These are phyloP conservation scores for Drosophila mulleri DNA, from an alignment of 2,888 invertebrate species.

Conservation along the genomic window DNA sequence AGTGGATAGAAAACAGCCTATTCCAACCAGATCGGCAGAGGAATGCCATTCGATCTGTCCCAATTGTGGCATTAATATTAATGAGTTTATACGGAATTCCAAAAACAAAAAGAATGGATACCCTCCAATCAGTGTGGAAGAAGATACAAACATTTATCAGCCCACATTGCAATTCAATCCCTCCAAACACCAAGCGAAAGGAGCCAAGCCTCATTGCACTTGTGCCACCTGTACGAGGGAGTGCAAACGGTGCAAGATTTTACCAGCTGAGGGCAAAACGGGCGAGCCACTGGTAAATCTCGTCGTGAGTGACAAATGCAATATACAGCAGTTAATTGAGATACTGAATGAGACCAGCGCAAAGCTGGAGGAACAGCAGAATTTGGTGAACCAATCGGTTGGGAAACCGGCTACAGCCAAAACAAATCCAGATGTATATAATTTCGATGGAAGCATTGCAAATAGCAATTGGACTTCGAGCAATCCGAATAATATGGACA, in stretches of 20 bases:
- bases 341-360: background rate
- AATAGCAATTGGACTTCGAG: too few species aligned
- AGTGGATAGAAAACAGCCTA: background rate
- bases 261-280: background rate
- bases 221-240: background rate
- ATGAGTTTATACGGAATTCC: background rate
- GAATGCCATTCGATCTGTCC: constrained; percentile 1
- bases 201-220: background rate
- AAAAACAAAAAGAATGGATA: too few species aligned
- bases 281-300: background rate
- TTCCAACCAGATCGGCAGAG: background rate
- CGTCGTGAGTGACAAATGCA: constrained; percentile 32
- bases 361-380: background rate
- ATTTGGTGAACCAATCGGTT: too few species aligned
- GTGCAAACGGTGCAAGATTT: constrained; percentile 15
- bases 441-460: background rate
- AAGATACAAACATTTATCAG: background rate
- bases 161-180: background rate
- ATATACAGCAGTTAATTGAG: background rate
- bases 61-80: constrained; percentile 13
- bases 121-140: background rate
- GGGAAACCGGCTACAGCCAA: too few species aligned
- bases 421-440: background rate
- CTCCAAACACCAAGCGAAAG: too few species aligned
- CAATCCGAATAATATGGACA: background rate